Evolutionary conservation across 1,140 invertebrate species (phyloP).

Genomic region (Myzus persicae): DNA sequence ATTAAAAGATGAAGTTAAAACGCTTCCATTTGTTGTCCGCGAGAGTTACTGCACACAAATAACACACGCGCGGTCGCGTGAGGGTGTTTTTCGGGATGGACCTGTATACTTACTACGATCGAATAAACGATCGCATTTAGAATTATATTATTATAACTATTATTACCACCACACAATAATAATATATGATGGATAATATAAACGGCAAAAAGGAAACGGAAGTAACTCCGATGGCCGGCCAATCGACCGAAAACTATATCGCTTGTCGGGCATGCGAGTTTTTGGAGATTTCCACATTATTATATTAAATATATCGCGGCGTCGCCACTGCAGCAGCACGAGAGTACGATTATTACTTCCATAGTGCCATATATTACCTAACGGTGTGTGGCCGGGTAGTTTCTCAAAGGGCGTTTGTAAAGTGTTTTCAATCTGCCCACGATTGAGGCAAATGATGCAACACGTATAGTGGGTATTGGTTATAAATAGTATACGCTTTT

Average conservation of each 20-base stretch:
- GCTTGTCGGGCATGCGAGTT: neutral
- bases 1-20: conserved; percentile 40
- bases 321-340: neutral
- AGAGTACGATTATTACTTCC: neutral
- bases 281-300: conserved; percentile 1
- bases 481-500: neutral
- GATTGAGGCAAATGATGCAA: neutral
- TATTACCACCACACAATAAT: neutral
- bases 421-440: neutral
- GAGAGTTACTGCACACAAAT: neutral
- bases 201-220: neutral
- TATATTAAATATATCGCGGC: neutral
- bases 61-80: neutral
- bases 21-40: neutral
- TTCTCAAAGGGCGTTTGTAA: neutral
- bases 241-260: conserved; percentile 49
- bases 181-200: neutral
- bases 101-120: neutral
- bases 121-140: neutral
- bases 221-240: conserved; percentile 8
- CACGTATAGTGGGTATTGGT: neutral
- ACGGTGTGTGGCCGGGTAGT: neutral
- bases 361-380: neutral
- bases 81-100: neutral
- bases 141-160: conserved; percentile 8